Percentiles rank a stretch among this genome's conserved stretches.
phyloP scores from a whole-genome alignment of 2,888 invertebrate genomes.

The Holacanthella duospinosa region DNA sequence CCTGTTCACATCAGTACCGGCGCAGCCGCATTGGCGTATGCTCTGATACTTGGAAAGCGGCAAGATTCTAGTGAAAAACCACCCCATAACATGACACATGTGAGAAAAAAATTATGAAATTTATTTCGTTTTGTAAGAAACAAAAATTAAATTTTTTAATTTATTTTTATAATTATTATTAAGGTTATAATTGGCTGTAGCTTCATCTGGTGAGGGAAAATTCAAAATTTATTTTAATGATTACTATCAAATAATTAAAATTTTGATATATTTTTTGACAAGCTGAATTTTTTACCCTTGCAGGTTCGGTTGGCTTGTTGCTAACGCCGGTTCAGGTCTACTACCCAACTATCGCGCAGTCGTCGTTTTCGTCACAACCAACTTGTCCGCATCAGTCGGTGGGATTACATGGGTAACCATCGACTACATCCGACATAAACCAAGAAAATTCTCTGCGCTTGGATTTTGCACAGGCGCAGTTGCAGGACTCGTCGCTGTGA shows the following conservation, averaged over 20 bases:
- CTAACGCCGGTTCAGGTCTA: slow-evolving; percentile 27
- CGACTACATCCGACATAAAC: slow-evolving; percentile 19
- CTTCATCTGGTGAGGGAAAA: slow-evolving; percentile 10
- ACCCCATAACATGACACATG: slow-evolving; percentile 33
- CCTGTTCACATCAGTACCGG: slow-evolving; percentile 27
- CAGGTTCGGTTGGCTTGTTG: slow-evolving; percentile 31
- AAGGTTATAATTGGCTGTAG: slow-evolving; percentile 9
- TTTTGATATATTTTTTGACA: no score
- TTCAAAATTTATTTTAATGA: neutral
- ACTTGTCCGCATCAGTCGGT: slow-evolving; percentile 28
- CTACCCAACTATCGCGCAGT: slow-evolving; percentile 25
- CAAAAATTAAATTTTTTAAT: neutral
- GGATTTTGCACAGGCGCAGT: slow-evolving; percentile 30
- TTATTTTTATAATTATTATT: no score
- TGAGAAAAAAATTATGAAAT: neutral
- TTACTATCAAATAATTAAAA: no score
- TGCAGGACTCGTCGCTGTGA: slow-evolving; percentile 27
- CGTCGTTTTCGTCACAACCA: slow-evolving; percentile 26
- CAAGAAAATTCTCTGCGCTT: slow-evolving; percentile 22
- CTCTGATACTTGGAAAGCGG: slow-evolving; percentile 26
- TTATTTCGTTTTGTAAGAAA: neutral
- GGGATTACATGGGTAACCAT: slow-evolving; percentile 27
- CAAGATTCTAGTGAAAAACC: slow-evolving; percentile 20
- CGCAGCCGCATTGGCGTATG: slow-evolving; percentile 28
- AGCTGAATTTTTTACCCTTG: slow-evolving; percentile 13